Evolutionary conservation across 1,140 invertebrate species (phyloP).

Genomic region (Battus philenor): DNA sequence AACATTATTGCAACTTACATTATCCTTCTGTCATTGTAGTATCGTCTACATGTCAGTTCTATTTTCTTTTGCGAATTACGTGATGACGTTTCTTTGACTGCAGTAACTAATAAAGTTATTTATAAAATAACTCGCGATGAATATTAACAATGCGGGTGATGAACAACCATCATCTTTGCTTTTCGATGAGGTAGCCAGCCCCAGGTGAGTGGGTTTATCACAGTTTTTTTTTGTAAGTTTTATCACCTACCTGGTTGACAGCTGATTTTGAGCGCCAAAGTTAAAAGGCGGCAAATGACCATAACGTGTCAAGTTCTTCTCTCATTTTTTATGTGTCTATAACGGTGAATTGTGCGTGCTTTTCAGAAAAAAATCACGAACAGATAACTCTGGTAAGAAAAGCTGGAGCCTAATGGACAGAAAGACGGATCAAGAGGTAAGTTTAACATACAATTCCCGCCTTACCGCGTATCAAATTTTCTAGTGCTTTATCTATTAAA

Average conservation of each 20-base stretch:
- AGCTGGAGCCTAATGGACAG: conserved; percentile 62
- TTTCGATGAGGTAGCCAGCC: conserved; percentile 40
- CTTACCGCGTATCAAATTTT: too few relatives aligned
- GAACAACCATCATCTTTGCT: conserved; percentile 24
- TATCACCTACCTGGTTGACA: conserved; percentile 40
- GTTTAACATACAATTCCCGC: conserved; percentile 36
- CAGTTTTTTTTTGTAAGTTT: conserved; percentile 14
- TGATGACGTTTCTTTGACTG: conserved; percentile 31
- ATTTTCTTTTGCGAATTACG: conserved; percentile 18
- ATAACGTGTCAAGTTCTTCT: conserved; percentile 24
- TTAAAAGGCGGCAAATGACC: conserved; percentile 54
- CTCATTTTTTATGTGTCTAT: conserved; percentile 3
- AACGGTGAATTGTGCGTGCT: conserved; percentile 20
- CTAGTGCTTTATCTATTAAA: too few relatives aligned
- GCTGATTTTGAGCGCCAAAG: conserved; percentile 66
- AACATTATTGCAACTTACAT: too few relatives aligned
- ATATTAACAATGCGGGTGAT: conserved; percentile 34
- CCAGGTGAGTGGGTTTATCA: conserved; percentile 35
- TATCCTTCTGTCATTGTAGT: too few relatives aligned
- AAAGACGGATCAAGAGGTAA: conserved; percentile 52
- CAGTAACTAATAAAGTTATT: conserved; percentile 21
- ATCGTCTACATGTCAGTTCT: conserved; percentile 20
- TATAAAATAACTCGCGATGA: conserved; percentile 31
- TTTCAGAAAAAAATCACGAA: conserved; percentile 49
- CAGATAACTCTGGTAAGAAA: conserved; percentile 41